These are phyloP conservation scores for Alosa sapidissima DNA, from an alignment of 2,797 vertebrate genomes.

Conservation along the genomic window DNA sequence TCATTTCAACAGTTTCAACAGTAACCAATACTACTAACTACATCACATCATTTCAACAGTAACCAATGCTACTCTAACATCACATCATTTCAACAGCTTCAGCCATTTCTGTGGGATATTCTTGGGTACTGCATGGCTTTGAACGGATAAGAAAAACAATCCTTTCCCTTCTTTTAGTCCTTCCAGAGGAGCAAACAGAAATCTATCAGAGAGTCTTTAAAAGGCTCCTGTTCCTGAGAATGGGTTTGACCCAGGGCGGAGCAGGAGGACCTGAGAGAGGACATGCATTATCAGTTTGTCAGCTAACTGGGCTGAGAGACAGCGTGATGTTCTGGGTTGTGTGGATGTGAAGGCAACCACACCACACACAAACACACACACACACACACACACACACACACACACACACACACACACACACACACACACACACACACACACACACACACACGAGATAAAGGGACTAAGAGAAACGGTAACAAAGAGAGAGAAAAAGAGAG, in stretches of 20 bases:
- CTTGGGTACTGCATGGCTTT: background rate
- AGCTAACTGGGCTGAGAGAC: background rate
- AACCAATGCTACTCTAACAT: too few species aligned
- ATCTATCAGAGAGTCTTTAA: background rate
- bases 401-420: background rate
- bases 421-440: background rate
- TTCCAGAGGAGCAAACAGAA: background rate
- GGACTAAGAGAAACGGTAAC: background rate
- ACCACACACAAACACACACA: slow-evolving; percentile 13
- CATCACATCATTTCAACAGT: background rate
- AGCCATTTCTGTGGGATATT: background rate
- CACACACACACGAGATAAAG: background rate
- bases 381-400: slow-evolving; percentile 32
- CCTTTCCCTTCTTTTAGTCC: background rate
- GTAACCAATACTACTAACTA: too few species aligned
- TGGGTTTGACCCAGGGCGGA: background rate
- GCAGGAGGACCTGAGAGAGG: background rate
- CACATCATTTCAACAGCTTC: background rate
- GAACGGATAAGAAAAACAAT: background rate
- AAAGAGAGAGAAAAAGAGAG: background rate
- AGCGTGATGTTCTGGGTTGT: background rate
- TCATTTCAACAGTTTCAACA: background rate
- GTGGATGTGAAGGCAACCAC: background rate
- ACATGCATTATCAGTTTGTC: background rate
- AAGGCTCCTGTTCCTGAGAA: background rate